Evolutionary conservation across 2,797 vertebrate genomes (phyloP).

Genomic region (Centroberyx gerrardi): DNA sequence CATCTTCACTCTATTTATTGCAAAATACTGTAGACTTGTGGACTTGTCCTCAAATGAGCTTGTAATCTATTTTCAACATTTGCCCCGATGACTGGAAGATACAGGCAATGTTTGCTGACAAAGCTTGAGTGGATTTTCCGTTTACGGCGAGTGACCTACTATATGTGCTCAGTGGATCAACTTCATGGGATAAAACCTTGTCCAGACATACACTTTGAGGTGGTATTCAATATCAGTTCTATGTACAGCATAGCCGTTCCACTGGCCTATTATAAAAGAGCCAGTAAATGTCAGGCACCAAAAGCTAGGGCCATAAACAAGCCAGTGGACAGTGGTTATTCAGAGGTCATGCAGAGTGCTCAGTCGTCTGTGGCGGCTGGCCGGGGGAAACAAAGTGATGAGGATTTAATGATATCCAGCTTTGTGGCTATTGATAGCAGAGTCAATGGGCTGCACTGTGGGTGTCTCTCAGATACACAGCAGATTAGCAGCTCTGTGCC

Average conservation of each 20-base stretch:
- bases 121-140: conserved; percentile 54
- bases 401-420: conserved; percentile 90
- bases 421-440: conserved; percentile 86
- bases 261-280: conserved; percentile 73
- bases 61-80: conserved; percentile 29
- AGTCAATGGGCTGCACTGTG: conserved; percentile 87
- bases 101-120: conserved; percentile 49
- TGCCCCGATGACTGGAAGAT: conserved; percentile 25
- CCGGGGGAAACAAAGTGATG: conserved; percentile 83
- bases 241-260: conserved; percentile 72
- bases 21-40: neutral
- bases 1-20: neutral
- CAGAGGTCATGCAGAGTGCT: conserved; percentile 82
- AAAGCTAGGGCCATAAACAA: conserved; percentile 77
- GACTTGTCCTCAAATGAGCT: conserved; percentile 6
- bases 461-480: conserved; percentile 86
- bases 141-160: conserved; percentile 48
- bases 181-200: conserved; percentile 64
- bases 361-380: conserved; percentile 75
- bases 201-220: conserved; percentile 59
- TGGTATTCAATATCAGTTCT: conserved; percentile 70
- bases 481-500: conserved; percentile 87
- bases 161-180: conserved; percentile 50
- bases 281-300: conserved; percentile 74
- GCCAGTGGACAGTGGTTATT: conserved; percentile 79